phyloP scores from a whole-genome alignment of 2,888 invertebrate genomes.

The Malacosoma neustria region DNA sequence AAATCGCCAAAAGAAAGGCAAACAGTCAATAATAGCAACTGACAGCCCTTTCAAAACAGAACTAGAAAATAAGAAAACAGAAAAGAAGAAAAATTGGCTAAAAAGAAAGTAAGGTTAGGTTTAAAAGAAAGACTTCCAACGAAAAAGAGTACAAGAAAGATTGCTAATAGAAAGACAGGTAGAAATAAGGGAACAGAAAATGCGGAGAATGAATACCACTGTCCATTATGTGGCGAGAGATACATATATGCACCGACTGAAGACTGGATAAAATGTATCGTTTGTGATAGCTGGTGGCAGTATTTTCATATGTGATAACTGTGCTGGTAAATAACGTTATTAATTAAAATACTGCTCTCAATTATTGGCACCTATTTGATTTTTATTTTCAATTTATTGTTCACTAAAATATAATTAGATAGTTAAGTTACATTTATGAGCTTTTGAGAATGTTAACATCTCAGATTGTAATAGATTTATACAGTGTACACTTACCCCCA shows the following conservation, averaged over 20 bases:
- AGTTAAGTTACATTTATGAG: no score
- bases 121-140: slow-evolving; percentile 7
- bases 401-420: no score
- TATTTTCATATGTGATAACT: slow-evolving; percentile 7
- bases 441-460: slow-evolving; percentile 4
- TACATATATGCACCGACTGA: slow-evolving; percentile 9
- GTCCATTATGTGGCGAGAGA: slow-evolving; percentile 6
- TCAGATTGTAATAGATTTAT: no score
- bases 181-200: slow-evolving; percentile 2
- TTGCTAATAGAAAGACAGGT: background rate
- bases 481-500: no score
- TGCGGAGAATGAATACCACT: slow-evolving; percentile 5
- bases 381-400: no score
- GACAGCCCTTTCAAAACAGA: slow-evolving; percentile 10
- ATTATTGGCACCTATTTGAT: slow-evolving; percentile 6
- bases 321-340: no score
- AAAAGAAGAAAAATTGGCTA: slow-evolving; percentile 6
- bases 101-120: slow-evolving; percentile 7
- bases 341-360: no score
- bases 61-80: slow-evolving; percentile 9
- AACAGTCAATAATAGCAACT: slow-evolving; percentile 11
- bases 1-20: slow-evolving; percentile 9
- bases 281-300: slow-evolving; percentile 8
- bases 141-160: no score
- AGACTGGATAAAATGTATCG: slow-evolving; percentile 11